phyloP scores from a whole-genome alignment of 64 coral and sea anemone genomes.

The Anthopleura sola region DNA sequence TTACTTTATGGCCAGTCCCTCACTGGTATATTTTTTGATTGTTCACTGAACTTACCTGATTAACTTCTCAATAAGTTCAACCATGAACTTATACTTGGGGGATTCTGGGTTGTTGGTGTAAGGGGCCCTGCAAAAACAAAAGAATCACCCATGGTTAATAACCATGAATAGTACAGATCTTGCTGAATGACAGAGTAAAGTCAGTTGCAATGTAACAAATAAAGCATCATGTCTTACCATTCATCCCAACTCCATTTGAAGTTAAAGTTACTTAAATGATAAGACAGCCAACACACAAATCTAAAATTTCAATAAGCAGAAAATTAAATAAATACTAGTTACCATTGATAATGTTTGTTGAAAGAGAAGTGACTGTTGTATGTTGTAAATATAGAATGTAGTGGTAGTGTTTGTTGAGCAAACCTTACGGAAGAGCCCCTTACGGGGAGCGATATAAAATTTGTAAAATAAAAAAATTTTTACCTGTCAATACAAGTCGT shows the following conservation, averaged over 20 bases:
- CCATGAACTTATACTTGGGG: constrained; percentile 41
- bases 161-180: background rate
- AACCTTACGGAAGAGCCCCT: too few relatives aligned
- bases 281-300: constrained; percentile 84
- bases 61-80: constrained; percentile 43
- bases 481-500: constrained; percentile 88
- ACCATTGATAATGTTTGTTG: too few relatives aligned
- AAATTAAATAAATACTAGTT: too few relatives aligned
- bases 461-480: background rate
- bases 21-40: too few relatives aligned
- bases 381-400: too few relatives aligned
- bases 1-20: too few relatives aligned
- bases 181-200: background rate
- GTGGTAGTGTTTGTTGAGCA: too few relatives aligned
- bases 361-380: too few relatives aligned
- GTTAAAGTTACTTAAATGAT: constrained; percentile 96
- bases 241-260: constrained; percentile 99
- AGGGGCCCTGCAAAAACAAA: constrained; percentile 10
- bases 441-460: too few relatives aligned
- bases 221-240: constrained; percentile 55
- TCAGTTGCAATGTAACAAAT: too few relatives aligned
- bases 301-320: background rate
- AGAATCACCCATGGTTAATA: background rate
- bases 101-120: constrained; percentile 25
- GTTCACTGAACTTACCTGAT: constrained; percentile 8